Conservation (phyloP, 2,797 vertebrate species). For the Scolopax bukidnonensis region DNA sequence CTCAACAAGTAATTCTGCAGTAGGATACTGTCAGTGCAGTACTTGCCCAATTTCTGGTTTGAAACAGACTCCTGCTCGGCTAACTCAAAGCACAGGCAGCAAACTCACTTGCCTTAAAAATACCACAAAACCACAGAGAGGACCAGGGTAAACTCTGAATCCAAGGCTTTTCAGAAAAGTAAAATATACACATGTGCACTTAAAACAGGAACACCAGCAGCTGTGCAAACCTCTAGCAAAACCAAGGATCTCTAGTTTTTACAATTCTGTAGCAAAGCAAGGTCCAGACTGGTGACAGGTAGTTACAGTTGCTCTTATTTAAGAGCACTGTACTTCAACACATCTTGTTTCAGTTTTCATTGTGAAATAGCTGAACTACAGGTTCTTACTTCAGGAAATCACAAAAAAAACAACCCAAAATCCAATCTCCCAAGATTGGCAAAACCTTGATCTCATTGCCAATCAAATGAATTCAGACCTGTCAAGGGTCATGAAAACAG, state of each 20-base stretch:
- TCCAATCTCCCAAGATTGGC: neutral
- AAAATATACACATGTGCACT: neutral
- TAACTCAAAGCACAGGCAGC: neutral
- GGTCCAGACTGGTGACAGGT: neutral
- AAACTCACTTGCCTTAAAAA: neutral
- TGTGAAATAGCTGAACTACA: neutral
- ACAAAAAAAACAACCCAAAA: neutral
- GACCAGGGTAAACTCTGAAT: neutral
- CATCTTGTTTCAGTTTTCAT: neutral
- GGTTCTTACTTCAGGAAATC: neutral
- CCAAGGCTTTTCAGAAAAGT: neutral
- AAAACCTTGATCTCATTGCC: neutral
- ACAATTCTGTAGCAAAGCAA: neutral
- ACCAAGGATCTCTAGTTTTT: neutral
- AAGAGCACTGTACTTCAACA: neutral
- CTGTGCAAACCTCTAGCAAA: neutral
- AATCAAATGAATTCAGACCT: neutral
- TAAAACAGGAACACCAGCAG: neutral
- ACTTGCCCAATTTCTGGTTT: neutral
- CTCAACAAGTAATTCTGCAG: neutral
- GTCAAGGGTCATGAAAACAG: neutral
- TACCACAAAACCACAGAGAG: neutral
- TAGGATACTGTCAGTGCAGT: neutral
- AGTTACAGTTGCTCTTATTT: neutral
- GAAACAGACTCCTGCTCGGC: neutral